Base-by-base conservation (phyloP, 2,113 vertebrate genomes). In the Setophaga coronata region DNA sequence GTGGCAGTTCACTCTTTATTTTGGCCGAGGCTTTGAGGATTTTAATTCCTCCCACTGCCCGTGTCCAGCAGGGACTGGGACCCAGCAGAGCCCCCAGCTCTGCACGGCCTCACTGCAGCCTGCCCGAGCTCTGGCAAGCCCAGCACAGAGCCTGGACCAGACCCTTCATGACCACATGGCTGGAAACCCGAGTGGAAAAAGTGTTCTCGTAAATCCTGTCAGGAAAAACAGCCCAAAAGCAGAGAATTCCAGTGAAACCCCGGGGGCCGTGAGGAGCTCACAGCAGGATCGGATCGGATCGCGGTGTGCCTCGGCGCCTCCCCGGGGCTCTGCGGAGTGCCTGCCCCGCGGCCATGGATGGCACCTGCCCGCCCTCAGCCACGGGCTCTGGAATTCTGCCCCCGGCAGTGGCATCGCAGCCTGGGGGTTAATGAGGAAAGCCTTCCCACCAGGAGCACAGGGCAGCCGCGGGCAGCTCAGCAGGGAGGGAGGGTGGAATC, bases 61-160 rank as follows among this genome's bases (percentile, higher is more conserved):
- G 0, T 17, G 48, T 3, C 4, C 60, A 6, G 28, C 3, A n/a
- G 42, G 58, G 51, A 1, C 0, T 0, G 13, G 9, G 48, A 31
- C 25, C 19, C 72, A 20, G 76, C 86, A 67, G 65, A 50, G 14
- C 58, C 53, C 18, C 1, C 51, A 10, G 47, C 56, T 57, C 48
- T 2, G 33, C 31, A 4, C 20, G 21, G 80, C 31, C 42, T 43
- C 42, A 10, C 48, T 38, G 4, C 76, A 28, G 36, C 57, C 57
- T 17, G 57, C 34, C 60, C 1, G 12, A 48, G 36, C 25, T 19
- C 74, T 87, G 82, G 80, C 85, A 65, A 26, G 47, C 38, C 34
- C 71, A 7, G 71, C 6, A 53, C 53, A 10, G 50, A 91, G 70
- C 60, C 93, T 95, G 94, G 79, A n/a, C 17, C 0, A 77, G 61